Evolutionary conservation across 2,113 vertebrate genomes (phyloP).

Genomic region (Balaeniceps rex): DNA sequence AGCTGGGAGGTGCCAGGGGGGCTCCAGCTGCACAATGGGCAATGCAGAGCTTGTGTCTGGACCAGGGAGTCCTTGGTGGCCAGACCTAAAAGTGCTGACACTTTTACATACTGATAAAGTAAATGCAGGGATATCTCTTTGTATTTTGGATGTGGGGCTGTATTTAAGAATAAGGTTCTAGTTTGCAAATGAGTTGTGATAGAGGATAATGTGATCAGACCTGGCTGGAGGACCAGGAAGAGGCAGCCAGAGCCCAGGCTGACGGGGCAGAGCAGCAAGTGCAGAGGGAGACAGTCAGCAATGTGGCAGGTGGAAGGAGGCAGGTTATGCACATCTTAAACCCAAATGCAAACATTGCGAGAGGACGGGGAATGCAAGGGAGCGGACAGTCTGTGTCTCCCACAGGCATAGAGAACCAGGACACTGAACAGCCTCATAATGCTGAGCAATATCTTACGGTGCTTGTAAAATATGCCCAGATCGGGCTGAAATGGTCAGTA

Average conservation of each 20-base stretch:
- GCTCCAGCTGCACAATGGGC: neutral
- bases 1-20: neutral
- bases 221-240: neutral
- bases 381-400: fast-evolving
- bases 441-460: neutral
- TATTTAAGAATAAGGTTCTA: neutral
- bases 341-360: neutral
- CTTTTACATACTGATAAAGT: neutral
- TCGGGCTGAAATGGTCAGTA: neutral
- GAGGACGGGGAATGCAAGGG: neutral
- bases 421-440: neutral
- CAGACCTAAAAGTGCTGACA: neutral
- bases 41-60: neutral
- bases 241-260: neutral
- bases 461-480: neutral
- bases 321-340: neutral
- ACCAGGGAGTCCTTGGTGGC: neutral
- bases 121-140: neutral
- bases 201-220: neutral
- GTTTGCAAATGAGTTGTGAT: neutral
- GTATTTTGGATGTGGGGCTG: neutral
- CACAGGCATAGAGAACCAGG: neutral
- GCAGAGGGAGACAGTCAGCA: neutral
- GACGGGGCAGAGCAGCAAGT: neutral
- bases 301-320: neutral